Percentiles rank a stretch among this genome's conserved stretches.
Evolutionary conservation across 2,888 invertebrate species (phyloP).

Genomic region (Conistra vaccinii): DNA sequence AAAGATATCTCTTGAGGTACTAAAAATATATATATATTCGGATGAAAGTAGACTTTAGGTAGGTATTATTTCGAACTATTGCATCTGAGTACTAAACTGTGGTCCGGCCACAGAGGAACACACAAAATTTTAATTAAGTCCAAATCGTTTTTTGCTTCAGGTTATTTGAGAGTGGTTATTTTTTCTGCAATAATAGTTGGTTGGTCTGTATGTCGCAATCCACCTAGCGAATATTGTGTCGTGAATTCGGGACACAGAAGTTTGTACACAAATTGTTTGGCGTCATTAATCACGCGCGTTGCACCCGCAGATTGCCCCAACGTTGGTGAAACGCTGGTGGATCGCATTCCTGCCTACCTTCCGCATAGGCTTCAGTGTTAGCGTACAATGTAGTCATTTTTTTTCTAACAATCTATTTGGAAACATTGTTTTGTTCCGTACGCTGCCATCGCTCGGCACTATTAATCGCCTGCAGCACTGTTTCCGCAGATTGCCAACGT

Average conservation of each 20-base stretch:
- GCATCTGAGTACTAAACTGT: too few relatives aligned
- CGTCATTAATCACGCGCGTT: conserved; percentile 48
- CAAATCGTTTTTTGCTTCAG: conserved; percentile 14
- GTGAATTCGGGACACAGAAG: conserved; percentile 18
- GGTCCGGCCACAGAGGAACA: too few relatives aligned
- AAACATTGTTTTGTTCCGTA: conserved; percentile 27
- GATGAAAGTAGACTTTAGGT: too few relatives aligned
- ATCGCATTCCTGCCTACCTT: conserved; percentile 32
- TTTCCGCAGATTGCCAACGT: conserved; percentile 26
- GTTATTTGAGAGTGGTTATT: conserved; percentile 4
- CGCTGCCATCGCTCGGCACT: conserved; percentile 8
- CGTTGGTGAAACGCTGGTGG: conserved; percentile 20
- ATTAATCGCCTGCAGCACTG: conserved; percentile 38
- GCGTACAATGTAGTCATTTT: conserved; percentile 5
- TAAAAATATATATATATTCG: too few relatives aligned
- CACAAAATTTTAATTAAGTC: conserved; percentile 6
- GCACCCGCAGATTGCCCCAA: conserved; percentile 37
- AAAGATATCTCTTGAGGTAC: too few relatives aligned
- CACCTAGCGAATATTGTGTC: conserved; percentile 10
- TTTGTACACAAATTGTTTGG: conserved; percentile 42
- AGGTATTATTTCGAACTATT: too few relatives aligned
- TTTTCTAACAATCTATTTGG: conserved; percentile 37
- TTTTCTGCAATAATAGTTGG: not conserved
- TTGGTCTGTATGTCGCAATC: not conserved
- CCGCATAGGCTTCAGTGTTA: not conserved